phyloP scores from a whole-genome alignment of 2,113 vertebrate genomes.

The Paratilapia polleni region DNA sequence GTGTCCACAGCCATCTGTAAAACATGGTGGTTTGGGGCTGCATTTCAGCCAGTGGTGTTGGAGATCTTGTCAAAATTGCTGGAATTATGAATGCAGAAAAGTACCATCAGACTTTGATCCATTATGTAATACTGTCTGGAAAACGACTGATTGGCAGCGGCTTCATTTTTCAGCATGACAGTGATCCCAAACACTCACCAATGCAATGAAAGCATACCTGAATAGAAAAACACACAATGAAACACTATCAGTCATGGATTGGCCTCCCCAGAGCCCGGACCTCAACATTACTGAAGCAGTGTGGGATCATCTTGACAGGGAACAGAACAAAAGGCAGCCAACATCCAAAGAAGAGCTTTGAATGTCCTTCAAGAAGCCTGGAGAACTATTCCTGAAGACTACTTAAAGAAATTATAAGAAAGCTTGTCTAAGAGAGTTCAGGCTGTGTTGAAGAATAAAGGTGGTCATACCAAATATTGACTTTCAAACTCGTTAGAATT shows the following conservation, averaged over 20 bases:
- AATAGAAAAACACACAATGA: neutral
- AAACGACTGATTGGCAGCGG: neutral
- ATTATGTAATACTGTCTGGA: neutral
- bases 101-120: neutral
- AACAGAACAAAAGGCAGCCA: too few relatives aligned
- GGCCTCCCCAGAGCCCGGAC: neutral
- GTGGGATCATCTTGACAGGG: too few relatives aligned
- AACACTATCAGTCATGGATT: neutral
- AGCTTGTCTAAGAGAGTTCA: too few relatives aligned
- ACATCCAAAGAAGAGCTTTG: too few relatives aligned
- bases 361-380: too few relatives aligned
- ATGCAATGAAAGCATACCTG: neutral
- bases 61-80: neutral
- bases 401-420: too few relatives aligned
- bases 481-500: too few relatives aligned
- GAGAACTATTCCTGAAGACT: too few relatives aligned
- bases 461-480: too few relatives aligned
- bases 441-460: too few relatives aligned
- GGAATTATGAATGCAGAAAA: neutral
- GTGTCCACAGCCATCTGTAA: neutral
- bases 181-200: neutral
- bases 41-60: neutral
- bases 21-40: neutral
- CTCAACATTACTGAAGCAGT: neutral
- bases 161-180: neutral